Conservation (phyloP, 2,888 invertebrate species). For the Aporophyla nigra region DNA sequence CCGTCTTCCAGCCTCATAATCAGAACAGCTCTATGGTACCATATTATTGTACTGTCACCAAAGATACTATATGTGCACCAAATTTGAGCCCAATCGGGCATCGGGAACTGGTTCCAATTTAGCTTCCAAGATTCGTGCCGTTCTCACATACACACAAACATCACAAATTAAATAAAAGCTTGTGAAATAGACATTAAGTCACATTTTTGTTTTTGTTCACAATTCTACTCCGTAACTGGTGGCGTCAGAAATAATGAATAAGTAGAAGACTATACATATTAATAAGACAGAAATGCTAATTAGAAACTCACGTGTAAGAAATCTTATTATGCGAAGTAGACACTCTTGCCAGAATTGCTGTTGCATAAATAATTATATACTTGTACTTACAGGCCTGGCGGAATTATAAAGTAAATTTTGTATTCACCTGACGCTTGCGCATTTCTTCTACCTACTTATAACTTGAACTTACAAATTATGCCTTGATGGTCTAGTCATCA, state of each 20-base stretch:
- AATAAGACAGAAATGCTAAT: conserved; percentile 29
- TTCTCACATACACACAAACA: no score
- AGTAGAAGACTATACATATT: conserved; percentile 17
- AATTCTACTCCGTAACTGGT: neutral
- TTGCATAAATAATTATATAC: conserved; percentile 30
- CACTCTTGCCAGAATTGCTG: conserved; percentile 20
- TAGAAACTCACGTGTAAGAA: conserved; percentile 14
- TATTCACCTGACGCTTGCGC: neutral
- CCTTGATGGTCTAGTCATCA: no score
- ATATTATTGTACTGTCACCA: no score
- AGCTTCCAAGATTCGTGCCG: no score
- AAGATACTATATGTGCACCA: no score
- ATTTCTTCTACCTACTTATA: neutral
- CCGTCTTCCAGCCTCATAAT: no score
- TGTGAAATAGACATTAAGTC: no score
- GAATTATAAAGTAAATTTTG: conserved; percentile 15
- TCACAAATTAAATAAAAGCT: no score
- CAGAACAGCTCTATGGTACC: no score
- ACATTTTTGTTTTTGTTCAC: neutral
- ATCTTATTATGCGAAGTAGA: conserved; percentile 23
- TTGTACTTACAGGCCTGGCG: neutral
- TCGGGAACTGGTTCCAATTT: no score
- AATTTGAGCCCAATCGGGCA: no score
- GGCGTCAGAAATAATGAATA: conserved; percentile 2
- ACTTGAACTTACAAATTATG: neutral